phyloP scores from a whole-genome alignment of 2,113 vertebrate genomes.

The Gnathonemus echidnorhynchus region DNA sequence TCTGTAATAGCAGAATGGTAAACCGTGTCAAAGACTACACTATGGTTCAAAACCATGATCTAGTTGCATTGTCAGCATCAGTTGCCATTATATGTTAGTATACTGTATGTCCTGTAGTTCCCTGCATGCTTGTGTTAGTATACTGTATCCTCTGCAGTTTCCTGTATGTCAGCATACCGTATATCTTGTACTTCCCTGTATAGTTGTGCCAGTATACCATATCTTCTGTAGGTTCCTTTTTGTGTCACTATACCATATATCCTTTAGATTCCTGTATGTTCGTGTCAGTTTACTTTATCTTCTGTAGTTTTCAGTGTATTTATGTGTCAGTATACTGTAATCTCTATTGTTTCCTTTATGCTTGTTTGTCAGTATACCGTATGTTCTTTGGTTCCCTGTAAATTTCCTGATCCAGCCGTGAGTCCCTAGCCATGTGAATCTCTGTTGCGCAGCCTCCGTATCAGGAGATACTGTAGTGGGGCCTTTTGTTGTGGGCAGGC shows the following conservation, averaged over 20 bases:
- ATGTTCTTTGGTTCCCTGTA: background rate
- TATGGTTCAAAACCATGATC: background rate
- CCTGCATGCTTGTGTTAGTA: background rate
- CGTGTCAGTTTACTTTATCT: background rate
- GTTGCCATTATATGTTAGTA: background rate
- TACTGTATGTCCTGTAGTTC: background rate
- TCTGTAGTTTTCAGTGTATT: background rate
- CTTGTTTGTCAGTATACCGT: background rate
- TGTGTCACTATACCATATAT: background rate
- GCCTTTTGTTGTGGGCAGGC: background rate
- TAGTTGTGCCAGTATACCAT: background rate
- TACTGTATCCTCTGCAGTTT: background rate
- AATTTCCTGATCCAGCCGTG: background rate
- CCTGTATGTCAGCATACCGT: background rate
- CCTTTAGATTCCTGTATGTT: background rate
- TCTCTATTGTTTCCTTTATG: background rate
- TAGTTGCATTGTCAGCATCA: background rate
- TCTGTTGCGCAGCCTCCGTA: background rate
- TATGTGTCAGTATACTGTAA: background rate
- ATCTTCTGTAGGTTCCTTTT: background rate
- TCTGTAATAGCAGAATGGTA: background rate
- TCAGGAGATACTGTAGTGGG: background rate
- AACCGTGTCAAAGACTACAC: background rate
- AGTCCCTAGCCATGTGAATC: background rate
- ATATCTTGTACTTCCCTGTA: background rate